Conservation (phyloP, 2,888 invertebrate species). For the Kuschelorhynchus macadamiae region DNA sequence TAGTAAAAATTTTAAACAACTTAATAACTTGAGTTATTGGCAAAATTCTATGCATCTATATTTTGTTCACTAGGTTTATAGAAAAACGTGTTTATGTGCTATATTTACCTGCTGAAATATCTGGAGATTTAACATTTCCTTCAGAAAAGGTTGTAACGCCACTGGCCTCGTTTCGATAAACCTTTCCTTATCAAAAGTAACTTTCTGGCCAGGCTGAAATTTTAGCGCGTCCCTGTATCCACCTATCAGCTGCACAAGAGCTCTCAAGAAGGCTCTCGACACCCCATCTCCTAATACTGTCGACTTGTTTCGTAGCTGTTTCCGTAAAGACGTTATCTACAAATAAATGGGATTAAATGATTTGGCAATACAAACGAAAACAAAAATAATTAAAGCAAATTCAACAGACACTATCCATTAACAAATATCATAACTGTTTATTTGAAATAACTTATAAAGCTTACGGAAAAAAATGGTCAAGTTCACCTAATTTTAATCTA, state of each 20-base stretch:
- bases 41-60: no score
- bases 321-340: conserved; percentile 81
- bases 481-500: no score
- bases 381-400: not conserved
- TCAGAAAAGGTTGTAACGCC: conserved; percentile 89
- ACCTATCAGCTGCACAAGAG: conserved; percentile 94
- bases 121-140: conserved; percentile 92
- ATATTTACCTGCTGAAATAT: conserved; percentile 94
- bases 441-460: no score
- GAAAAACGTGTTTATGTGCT: no score
- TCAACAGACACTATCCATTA: not conserved
- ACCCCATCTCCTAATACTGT: conserved; percentile 91
- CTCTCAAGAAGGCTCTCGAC: conserved; percentile 91
- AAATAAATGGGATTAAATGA: no score
- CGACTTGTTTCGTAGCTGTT: conserved; percentile 82
- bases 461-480: no score
- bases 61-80: no score
- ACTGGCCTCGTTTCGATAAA: conserved; percentile 90
- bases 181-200: conserved; percentile 88
- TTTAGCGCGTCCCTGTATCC: conserved; percentile 93
- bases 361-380: no score
- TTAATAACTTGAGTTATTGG: no score
- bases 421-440: no score
- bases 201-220: conserved; percentile 79
- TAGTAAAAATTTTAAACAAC: no score